Evolutionary conservation across 2,888 invertebrate genomes (phyloP).

Genomic region (Oscheius onirici): DNA sequence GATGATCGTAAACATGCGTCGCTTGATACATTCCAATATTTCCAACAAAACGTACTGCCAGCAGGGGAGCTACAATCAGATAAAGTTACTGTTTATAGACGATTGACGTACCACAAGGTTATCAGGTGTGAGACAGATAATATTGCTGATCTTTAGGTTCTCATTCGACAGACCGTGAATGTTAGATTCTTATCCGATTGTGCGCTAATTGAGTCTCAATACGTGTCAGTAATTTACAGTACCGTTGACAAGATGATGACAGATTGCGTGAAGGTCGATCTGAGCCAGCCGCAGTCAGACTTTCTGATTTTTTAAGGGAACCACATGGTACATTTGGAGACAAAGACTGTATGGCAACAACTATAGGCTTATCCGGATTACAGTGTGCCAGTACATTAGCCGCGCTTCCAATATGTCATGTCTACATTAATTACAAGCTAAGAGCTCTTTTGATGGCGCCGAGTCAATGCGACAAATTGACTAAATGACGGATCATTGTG

Average conservation of each 20-base stretch:
- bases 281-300: slow-evolving; percentile 17
- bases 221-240: slow-evolving; percentile 23
- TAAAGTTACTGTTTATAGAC: not conserved
- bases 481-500: slow-evolving; percentile 25
- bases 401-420: slow-evolving; percentile 31
- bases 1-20: slow-evolving; percentile 1
- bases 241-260: slow-evolving; percentile 23
- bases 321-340: no score
- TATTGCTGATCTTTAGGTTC: slow-evolving; percentile 17
- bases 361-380: slow-evolving; percentile 27
- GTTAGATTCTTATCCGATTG: slow-evolving; percentile 33
- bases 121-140: slow-evolving; percentile 28
- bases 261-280: slow-evolving; percentile 27
- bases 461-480: slow-evolving; percentile 32
- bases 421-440: slow-evolving; percentile 32
- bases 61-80: not conserved
- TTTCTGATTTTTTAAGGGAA: not conserved
- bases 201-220: slow-evolving; percentile 30
- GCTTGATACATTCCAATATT: slow-evolving; percentile 9
- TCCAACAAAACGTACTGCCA: not conserved
- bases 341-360: not conserved
- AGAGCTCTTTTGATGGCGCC: slow-evolving; percentile 28
- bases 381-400: slow-evolving; percentile 17
- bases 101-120: not conserved
- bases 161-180: slow-evolving; percentile 28